These are phyloP conservation scores for Trididemnum nubilum DNA, from an alignment of 23 tunicate genomes.

Conservation along the genomic window DNA sequence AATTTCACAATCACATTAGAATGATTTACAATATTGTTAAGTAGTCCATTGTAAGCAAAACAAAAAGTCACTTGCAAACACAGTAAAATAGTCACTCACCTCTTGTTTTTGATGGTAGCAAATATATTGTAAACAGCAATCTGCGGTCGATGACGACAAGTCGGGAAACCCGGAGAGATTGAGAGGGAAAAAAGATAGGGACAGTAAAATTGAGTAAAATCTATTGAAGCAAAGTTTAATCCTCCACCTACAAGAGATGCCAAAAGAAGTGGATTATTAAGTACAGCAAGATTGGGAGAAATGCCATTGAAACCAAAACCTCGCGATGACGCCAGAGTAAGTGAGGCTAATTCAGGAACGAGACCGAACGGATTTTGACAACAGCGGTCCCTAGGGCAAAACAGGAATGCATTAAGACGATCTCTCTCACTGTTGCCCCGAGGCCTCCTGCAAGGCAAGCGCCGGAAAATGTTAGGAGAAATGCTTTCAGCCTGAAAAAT, in stretches of 20 bases:
- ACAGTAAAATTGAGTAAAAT: background rate
- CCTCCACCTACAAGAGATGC: background rate
- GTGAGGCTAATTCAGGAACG: conserved; percentile 4
- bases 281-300: no score
- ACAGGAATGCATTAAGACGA: no score
- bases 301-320: no score
- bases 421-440: no score
- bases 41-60: no score
- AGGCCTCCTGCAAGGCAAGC: conserved; percentile 42
- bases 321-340: background rate
- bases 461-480: conserved; percentile 32
- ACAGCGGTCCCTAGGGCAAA: background rate
- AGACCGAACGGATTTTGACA: conserved; percentile 4
- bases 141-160: background rate
- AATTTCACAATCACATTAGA: no score
- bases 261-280: background rate
- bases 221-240: no score
- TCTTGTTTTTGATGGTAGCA: no score
- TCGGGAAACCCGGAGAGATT: conserved; percentile 20
- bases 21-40: no score
- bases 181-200: conserved; percentile 24
- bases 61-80: background rate
- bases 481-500: conserved; percentile 14
- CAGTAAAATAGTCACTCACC: no score
- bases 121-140: no score